Base-by-base conservation (phyloP, 1,140 invertebrate species). In the Aphelinus certus region DNA sequence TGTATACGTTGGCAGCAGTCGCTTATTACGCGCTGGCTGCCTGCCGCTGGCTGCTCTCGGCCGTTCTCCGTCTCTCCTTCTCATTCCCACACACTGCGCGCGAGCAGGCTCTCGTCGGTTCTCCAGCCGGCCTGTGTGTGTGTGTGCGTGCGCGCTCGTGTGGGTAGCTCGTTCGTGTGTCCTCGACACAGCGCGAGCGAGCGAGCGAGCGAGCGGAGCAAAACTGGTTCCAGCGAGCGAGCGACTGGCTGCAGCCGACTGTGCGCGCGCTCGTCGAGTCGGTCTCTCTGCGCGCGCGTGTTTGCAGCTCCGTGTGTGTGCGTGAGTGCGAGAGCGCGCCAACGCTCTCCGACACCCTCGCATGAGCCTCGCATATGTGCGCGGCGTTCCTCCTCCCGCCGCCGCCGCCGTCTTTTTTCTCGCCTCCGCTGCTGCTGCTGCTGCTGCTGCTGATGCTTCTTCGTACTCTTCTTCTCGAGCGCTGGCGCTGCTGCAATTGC, bases 211-310 rank as follows among this genome's bases (percentile, higher is more conserved):
- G 79, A 53, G 9, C 81, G 73, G 80, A 86, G 84, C 83, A 88
- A 88, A 87, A 88, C 86, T 87, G 85, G 86, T 88, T 88, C 83
- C 85, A 84, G 81, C 82, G 83, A 81, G 82, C 79, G 84, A 87
- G 83, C 82, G 86, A 83, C 84, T 83, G 79, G 79, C 82, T 43
- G 71, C 79, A 77, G 82, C 81, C 77, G 9, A 6, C 4, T 53
- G 51, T 53, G 51, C 9, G 51, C 51, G 81, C 77, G 77, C 80
- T 82, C 81, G 76, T 78, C 57, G 81, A 26, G 26, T 79, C 26
- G 26, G 5, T 3, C 57, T 4, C 57, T 60, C 57, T 9, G 51
- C 51, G 57, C 57, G 57, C 57, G 57, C 57, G 79, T 82, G 78
- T 79, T 78, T 10, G 45, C 61, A 53, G 51, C 4, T 4, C 51